Evolutionary conservation across 2,888 invertebrate species (phyloP), one percentile per base, ranked within the genome.

Genomic region (Amiota mariae): DNA sequence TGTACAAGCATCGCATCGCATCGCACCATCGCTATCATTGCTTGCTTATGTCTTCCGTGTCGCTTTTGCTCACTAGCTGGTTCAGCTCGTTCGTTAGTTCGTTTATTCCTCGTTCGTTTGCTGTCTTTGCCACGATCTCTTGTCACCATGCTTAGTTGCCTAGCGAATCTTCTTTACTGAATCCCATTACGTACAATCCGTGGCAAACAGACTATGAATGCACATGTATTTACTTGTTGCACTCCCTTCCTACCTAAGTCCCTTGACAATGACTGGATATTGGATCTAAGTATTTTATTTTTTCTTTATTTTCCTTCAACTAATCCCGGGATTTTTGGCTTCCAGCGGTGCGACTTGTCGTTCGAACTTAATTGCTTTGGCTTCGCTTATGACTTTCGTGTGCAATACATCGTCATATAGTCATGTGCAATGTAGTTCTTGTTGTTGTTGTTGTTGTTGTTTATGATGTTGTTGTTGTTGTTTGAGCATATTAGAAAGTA

Each of bases 111-210:
- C 70, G 70, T 15, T 47, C 56, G 46, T 18, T 71, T 81, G 85
- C 80, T 84, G 83, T 84, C 85, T 85, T 66, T 67, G 72, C 67
- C 67, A 68, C 67, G 67, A 68, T 68, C 67, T 47, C 67, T 68
- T 68, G 67, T 68, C 67, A 68, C 67, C 67, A 68, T n/a, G 67
- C 67, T 68, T 24, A 68, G 67, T 72, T 72, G 59, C 78, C 81
- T 83, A 81, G 83, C 81, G 77, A 47, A 49, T 48, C 48, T 48
- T 36, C 13, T n/a, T 18, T 12, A 24, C n/a, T 79, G 84, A 83
- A 84, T 85, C 83, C 83, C 83, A 84, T 84, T 84, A 85, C 85
- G 85, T 84, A 85, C 86, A 79, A 84, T 85, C 83, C 86, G 85
- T 84, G 81, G 82, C 83, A 81, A 85, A 83, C 36, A 36, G 36